Evolutionary conservation across 1,140 invertebrate species (phyloP).

Genomic region (Ips typographus): DNA sequence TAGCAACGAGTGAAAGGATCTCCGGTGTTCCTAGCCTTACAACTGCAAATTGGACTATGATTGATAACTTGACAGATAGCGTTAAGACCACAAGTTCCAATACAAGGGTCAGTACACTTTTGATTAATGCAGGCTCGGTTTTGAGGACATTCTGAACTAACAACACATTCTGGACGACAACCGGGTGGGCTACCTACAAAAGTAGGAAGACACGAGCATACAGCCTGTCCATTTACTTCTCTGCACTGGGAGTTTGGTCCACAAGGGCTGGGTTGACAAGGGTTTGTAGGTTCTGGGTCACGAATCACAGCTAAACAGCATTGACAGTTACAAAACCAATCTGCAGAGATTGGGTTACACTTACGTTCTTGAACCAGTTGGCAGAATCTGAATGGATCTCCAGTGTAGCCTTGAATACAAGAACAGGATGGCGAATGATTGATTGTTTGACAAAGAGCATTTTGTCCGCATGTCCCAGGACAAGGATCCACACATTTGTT

Average conservation of each 20-base stretch:
- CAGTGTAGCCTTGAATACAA: constrained; percentile 71
- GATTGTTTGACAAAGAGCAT: constrained; percentile 74
- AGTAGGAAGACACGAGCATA: constrained; percentile 74
- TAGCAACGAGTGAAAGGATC: constrained; percentile 72
- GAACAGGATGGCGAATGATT: constrained; percentile 80
- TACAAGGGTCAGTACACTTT: constrained; percentile 80
- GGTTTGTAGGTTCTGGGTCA: constrained; percentile 59
- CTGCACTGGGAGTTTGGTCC: constrained; percentile 78
- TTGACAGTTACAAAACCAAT: constrained; percentile 14
- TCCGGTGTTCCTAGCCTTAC: constrained; percentile 68
- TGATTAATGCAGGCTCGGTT: constrained; percentile 74
- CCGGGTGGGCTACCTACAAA: constrained; percentile 75
- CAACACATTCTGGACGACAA: constrained; percentile 77
- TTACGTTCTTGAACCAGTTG: constrained; percentile 61
- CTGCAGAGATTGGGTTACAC: constrained; percentile 36
- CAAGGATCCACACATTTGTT: constrained; percentile 83
- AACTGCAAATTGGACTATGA: constrained; percentile 83
- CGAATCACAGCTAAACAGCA: constrained; percentile 34
- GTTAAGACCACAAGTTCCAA: constrained; percentile 75
- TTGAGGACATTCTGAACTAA: constrained; percentile 73
- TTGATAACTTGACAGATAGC: constrained; percentile 77
- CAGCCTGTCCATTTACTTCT: constrained; percentile 67
- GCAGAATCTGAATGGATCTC: constrained; percentile 81
- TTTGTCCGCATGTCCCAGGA: constrained; percentile 74
- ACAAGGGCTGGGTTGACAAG: constrained; percentile 77